Base-by-base conservation (phyloP, 1,140 invertebrate genomes). In the Hylaeus volcanicus region DNA sequence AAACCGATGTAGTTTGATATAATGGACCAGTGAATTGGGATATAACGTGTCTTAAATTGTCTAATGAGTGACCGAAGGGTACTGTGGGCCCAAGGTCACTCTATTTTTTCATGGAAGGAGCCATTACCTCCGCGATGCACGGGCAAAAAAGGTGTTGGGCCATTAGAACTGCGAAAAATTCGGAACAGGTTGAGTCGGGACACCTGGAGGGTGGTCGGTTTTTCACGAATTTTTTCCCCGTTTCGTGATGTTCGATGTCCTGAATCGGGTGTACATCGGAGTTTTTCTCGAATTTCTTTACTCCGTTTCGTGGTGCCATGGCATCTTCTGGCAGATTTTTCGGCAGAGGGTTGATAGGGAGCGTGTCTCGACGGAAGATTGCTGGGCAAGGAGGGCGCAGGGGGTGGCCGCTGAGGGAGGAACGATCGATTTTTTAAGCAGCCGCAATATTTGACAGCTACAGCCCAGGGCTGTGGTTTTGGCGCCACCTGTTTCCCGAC, bases 41-140 rank as follows among this genome's bases (percentile, higher is more conserved):
- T 92, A 92, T 93, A 92, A 92, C 92, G 91, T 92, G 91, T 92
- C 89, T 90, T 89, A 92, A 93, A 93, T 93, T 92, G 86, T 93
- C 91, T 93, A 93, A 93, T 92, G 89, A 91, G 89, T 88, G 89
- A 89, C 88, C 90, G 87, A 91, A 91, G 90, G 90, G 90, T 90
- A 89, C 80, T 75, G 41, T 5, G 48, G 58, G 51, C 48, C 74
- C 86, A 92, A 92, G 90, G 89, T 91, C 82, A 73, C 83, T 45
- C 70, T 82, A 83, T 79, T 89, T 92, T 90, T 87, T 85, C 84
- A 85, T 68, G 76, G 81, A 89, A 88, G 86, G 53, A 73, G 68
- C 51, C 61, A 78, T 85, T 74, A 81, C 73, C 53, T 43, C 15
- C 9, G n/a, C 60, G 51, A 77, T 81, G 70, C 83, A 56, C 65